Conservation (phyloP, 2,797 vertebrate species). For the Thripadectes ignobilis region DNA sequence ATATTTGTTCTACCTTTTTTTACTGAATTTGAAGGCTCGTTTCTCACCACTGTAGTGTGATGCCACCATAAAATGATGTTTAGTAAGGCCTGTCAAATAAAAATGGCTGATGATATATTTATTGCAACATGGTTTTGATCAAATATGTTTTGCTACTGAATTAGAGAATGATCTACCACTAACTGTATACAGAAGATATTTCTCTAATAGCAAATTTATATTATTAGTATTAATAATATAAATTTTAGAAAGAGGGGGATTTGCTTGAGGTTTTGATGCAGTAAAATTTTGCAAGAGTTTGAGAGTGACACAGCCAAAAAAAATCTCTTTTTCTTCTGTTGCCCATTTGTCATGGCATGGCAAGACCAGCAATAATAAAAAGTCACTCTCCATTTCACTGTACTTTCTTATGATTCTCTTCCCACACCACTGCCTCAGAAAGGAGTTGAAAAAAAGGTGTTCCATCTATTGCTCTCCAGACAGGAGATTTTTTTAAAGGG, state of each 20-base stretch:
- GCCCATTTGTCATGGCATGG: not conserved
- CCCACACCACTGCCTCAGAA: not conserved
- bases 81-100: not conserved
- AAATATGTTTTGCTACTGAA: not conserved
- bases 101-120: not conserved
- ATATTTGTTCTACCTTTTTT: not conserved
- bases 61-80: not conserved
- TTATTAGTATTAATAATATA: not conserved
- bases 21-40: not conserved
- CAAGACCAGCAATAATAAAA: not conserved
- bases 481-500: not conserved
- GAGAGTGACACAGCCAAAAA: not conserved
- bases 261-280: not conserved
- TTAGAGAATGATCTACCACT: not conserved
- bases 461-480: not conserved
- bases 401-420: not conserved
- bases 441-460: not conserved
- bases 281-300: not conserved
- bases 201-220: not conserved
- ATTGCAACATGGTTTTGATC: not conserved
- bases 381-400: not conserved
- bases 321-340: not conserved
- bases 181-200: not conserved
- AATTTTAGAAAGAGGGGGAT: not conserved
- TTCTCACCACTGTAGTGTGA: not conserved